Percentiles rank a stretch among this genome's conserved stretches.
phyloP scores from a whole-genome alignment of 1,140 invertebrate genomes.

The Calliphora vicina region DNA sequence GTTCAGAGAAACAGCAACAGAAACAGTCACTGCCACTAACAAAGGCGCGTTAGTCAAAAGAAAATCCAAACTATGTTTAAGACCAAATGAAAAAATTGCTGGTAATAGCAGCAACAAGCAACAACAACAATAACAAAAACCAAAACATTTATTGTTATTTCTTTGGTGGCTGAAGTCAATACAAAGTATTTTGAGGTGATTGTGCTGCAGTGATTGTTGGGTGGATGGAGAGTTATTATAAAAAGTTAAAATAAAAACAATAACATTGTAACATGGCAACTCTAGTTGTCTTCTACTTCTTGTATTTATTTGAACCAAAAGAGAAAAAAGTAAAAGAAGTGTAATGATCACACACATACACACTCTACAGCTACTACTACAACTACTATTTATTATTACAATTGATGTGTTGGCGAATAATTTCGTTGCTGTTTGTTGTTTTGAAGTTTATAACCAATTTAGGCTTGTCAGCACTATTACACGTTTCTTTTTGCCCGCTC shows the following conservation, averaged over 20 bases:
- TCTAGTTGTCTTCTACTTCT: background rate
- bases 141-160: background rate
- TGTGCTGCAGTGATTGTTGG: background rate
- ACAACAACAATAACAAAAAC: background rate
- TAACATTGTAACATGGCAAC: background rate
- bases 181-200: background rate
- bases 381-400: background rate
- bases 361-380: background rate
- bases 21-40: background rate
- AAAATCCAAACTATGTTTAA: constrained; percentile 12
- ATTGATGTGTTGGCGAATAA: background rate
- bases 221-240: background rate
- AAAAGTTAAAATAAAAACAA: background rate
- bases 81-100: background rate
- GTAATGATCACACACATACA: background rate
- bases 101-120: background rate
- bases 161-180: background rate
- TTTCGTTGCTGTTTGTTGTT: background rate
- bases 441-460: background rate
- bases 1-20: background rate
- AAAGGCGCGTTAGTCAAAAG: background rate
- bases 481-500: background rate
- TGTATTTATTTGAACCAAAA: background rate
- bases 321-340: background rate
- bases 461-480: background rate